Evolutionary conservation across 2,113 vertebrate genomes (phyloP).

Genomic region (Oreotrochilus melanogaster): DNA sequence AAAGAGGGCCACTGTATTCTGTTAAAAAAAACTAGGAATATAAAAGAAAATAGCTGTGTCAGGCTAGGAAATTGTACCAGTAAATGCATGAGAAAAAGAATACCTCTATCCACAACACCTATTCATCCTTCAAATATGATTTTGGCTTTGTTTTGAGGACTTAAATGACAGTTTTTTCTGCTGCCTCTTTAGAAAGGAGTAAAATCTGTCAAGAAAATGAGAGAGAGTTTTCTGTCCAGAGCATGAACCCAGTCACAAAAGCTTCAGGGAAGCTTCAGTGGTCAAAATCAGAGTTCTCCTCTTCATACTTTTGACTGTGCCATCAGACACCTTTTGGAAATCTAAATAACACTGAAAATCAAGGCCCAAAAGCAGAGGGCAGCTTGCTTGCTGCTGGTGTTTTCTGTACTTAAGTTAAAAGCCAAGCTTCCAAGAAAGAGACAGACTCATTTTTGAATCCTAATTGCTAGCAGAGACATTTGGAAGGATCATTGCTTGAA

Average conservation of each 20-base stretch:
- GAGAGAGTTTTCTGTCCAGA: not conserved
- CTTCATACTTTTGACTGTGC: not conserved
- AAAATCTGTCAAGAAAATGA: not conserved
- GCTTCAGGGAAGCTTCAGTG: not conserved
- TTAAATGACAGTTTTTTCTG: not conserved
- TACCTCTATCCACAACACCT: not conserved
- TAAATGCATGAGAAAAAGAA: not conserved
- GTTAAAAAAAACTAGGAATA: slow-evolving; percentile 81
- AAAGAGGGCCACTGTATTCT: slow-evolving; percentile 81
- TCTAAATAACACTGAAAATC: not conserved
- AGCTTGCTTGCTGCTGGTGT: not conserved
- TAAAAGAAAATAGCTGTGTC: slow-evolving; percentile 13
- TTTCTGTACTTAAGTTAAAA: not conserved
- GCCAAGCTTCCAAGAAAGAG: not conserved
- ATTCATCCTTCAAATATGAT: not conserved
- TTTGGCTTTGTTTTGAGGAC: not conserved
- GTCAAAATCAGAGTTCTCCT: not conserved
- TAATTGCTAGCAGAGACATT: not conserved
- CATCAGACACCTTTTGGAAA: not conserved
- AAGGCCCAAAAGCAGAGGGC: not conserved
- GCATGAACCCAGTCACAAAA: not conserved
- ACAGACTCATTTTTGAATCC: not conserved
- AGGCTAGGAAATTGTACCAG: not conserved
- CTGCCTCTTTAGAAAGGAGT: not conserved
- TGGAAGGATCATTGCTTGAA: not conserved